Base-by-base conservation (phyloP, 2,797 vertebrate genomes). In the Rhodeus uyekii region DNA sequence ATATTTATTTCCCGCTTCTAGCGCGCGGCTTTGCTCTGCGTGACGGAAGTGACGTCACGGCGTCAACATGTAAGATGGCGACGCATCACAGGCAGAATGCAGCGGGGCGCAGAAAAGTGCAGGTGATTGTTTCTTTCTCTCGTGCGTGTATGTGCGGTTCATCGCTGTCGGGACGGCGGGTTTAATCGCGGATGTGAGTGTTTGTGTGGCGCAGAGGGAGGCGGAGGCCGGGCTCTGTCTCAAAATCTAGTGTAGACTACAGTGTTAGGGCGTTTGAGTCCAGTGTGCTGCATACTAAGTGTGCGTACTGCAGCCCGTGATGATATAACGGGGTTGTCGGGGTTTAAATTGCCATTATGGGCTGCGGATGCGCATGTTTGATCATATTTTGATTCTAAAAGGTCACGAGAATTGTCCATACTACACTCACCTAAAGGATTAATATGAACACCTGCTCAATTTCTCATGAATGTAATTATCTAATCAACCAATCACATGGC, bases 51-150 rank as follows among this genome's bases (percentile, higher is more conserved):
- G 93, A 95, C 92, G 90, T 90, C 60, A 83, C 77, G 93, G 92
- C 95, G 95, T 96, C 95, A 96, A 96, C 95, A 96, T 95, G 95
- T 93, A 96, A 96, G 94, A 96, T 96, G 96, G 96, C 96, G 93
- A 93, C 94, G 75, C 96, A 95, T 96, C 96, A 96, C 91, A 94
- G 96, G 90, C 96, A 96, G 94, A 96, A 96, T 90, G 94, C 96
- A 87, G 95, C 95, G 64, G 96, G 95, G 89, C 96, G 96, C 90
- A 94, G 96, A 88, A 96, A 96, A 96, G 96, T 96, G 80, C 96
- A 96, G 96, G 96, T 96, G 68, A 63, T 88, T 83, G 80, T 82
- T 68, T 55, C 22, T 75, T n/a, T 27, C 58, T 76, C 4, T 39
- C 9, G 18, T 42, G 61, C 50, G 8, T 29, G 32, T 5, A 42